A percentile compares a stretch with the other conserved stretches of the same genome.
phyloP scores from a whole-genome alignment of 2,113 vertebrate genomes.

The rabbit (Oryctolagus cuniculus) region mOryCun1.1 NC_091439.1:5843501-5844000 shows the following conservation, averaged over 20 bases:
- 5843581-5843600: background rate
- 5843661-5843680: background rate
- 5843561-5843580: background rate
- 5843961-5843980: background rate
- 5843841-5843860: background rate
- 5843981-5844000: background rate
- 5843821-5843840: background rate
- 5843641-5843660: background rate
- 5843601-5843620: background rate
- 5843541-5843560: background rate
- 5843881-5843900: background rate
- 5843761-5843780: background rate
- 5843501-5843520: background rate
- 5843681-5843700: background rate
- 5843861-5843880: background rate
- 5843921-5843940: slow-evolving; percentile 35
- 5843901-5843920: background rate
- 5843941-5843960: background rate
- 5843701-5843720: background rate
- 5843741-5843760: slow-evolving; percentile 32
- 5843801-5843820: background rate
- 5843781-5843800: background rate
- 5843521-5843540: background rate
- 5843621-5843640: background rate
- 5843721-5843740: background rate